Conservation (phyloP, 2,888 invertebrate species). For the Cephus pygmeus region DNA sequence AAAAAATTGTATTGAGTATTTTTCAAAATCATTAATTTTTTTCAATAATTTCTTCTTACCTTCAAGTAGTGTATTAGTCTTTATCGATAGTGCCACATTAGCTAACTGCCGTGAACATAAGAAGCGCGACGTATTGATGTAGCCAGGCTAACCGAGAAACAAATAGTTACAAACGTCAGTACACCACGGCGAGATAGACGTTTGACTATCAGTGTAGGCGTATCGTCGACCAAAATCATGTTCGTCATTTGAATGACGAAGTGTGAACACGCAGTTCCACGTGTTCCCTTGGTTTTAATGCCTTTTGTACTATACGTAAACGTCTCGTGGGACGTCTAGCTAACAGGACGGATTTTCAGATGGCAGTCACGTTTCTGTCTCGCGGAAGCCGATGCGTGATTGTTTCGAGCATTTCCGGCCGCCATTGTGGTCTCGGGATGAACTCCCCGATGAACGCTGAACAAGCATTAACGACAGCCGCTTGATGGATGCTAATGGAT, state of each 20-base stretch:
- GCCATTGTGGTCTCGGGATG: conserved; percentile 38
- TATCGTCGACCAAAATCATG: conserved; percentile 36
- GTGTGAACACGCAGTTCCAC: conserved; percentile 29
- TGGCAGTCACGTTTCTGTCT: conserved; percentile 39
- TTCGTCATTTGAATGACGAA: conserved; percentile 42
- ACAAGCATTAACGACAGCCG: conserved; percentile 53
- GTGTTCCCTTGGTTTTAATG: conserved; percentile 6
- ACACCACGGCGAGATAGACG: conserved; percentile 28
- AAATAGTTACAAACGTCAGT: conserved; percentile 25
- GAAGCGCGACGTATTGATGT: background rate
- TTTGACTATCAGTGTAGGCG: conserved; percentile 26
- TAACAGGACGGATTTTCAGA: conserved; percentile 24
- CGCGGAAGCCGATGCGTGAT: conserved; percentile 43
- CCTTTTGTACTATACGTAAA: background rate
- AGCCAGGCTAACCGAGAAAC: conserved; percentile 19
- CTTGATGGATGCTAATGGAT: conserved; percentile 59
- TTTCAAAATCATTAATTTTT: background rate
- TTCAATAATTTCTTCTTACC: background rate
- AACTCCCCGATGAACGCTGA: conserved; percentile 40
- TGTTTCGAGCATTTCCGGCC: conserved; percentile 49
- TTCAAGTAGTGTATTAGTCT: background rate
- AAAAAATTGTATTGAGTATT: background rate
- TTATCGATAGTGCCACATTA: background rate
- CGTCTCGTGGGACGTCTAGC: conserved; percentile 10
- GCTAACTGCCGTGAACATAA: background rate